phyloP scores from a whole-genome alignment of 2,113 vertebrate species.

The Diphyllodes magnificus region DNA sequence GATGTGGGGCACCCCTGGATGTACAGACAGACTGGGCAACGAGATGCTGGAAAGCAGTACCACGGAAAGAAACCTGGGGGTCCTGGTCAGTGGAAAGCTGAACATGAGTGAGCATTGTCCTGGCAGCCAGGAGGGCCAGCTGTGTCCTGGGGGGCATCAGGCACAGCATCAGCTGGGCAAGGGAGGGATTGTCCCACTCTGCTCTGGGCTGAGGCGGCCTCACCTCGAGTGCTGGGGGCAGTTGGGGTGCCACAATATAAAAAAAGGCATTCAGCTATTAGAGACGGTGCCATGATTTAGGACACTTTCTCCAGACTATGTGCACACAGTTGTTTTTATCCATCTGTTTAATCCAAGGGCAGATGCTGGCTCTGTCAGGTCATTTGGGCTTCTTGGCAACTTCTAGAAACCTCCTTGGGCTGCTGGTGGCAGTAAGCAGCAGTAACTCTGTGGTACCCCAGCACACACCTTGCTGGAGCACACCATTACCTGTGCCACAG shows the following conservation, averaged over 20 bases:
- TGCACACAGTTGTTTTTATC: background rate
- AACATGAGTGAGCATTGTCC: background rate
- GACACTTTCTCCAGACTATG: background rate
- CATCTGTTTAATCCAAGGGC: background rate
- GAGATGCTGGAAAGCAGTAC: background rate
- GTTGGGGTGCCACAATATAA: background rate
- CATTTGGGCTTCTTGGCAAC: background rate
- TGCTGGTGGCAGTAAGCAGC: background rate
- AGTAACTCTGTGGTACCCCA: background rate
- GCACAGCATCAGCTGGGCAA: background rate
- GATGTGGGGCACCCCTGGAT: background rate
- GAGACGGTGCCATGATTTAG: background rate
- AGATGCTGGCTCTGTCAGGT: background rate
- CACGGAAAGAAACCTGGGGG: background rate
- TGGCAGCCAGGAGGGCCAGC: background rate
- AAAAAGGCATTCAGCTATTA: no score
- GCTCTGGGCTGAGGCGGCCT: background rate
- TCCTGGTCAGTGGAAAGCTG: fast-evolving
- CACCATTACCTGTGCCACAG: background rate
- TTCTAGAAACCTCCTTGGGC: background rate
- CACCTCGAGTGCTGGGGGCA: background rate
- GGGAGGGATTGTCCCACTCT: background rate
- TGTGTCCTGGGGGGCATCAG: fast-evolving
- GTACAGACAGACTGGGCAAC: background rate
- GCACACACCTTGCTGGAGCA: background rate